These are phyloP conservation scores for Notamacropus eugenii DNA, from an alignment of 2,797 vertebrate genomes.

Conservation along the genomic window DNA sequence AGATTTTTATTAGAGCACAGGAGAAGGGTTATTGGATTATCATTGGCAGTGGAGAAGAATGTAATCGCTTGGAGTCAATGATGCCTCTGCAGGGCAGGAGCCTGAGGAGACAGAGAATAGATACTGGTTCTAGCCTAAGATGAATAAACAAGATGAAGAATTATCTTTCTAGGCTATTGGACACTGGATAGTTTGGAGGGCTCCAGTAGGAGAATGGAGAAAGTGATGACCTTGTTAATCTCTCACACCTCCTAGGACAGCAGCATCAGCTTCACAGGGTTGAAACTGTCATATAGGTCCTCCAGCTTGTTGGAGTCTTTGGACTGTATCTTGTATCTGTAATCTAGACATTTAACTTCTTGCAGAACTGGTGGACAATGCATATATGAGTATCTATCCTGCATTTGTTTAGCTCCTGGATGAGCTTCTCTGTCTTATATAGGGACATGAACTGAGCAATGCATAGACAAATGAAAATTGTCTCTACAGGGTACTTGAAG, in stretches of 20 bases:
- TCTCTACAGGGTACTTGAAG: slow-evolving; percentile 87
- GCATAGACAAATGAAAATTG: slow-evolving; percentile 93
- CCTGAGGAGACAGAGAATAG: too few relatives aligned
- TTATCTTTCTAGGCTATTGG: background rate
- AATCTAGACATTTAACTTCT: slow-evolving; percentile 92
- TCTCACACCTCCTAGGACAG: background rate
- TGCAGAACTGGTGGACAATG: slow-evolving; percentile 93
- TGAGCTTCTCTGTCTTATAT: slow-evolving; percentile 92
- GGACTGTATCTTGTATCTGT: slow-evolving; percentile 91
- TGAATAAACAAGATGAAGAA: too few relatives aligned
- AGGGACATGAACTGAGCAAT: slow-evolving; percentile 93
- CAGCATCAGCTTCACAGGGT: background rate
- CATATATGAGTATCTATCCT: slow-evolving; percentile 94
- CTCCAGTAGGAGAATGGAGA: background rate
- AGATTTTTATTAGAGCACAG: too few relatives aligned
- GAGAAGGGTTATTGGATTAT: too few relatives aligned
- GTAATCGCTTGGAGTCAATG: too few relatives aligned
- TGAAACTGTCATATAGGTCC: background rate
- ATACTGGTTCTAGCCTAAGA: too few relatives aligned
- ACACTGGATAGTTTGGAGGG: background rate
- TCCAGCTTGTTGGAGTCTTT: slow-evolving; percentile 89
- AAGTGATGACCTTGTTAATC: background rate
- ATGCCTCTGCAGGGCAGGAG: too few relatives aligned
- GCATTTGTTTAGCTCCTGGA: slow-evolving; percentile 94
- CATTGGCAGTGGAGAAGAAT: too few relatives aligned